Evolutionary conservation across 2,888 invertebrate genomes (phyloP).

Genomic region (Melikaiella ostensackeni): DNA sequence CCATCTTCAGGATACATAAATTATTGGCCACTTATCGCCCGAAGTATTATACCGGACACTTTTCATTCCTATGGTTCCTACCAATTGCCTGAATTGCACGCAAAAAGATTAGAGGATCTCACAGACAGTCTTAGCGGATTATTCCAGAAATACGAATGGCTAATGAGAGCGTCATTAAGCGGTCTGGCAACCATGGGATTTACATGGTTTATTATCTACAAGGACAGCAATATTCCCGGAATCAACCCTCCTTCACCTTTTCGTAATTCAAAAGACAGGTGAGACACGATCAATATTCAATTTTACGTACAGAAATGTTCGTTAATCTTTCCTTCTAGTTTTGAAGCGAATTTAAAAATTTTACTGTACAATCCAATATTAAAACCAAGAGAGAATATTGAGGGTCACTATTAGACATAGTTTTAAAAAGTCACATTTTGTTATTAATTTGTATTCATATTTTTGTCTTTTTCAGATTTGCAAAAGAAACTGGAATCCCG

Average conservation of each 20-base stretch:
- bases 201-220: conserved; percentile 81
- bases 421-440: too few relatives aligned
- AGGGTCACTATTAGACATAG: too few relatives aligned
- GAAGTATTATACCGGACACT: not conserved
- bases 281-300: conserved; percentile 38
- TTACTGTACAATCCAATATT: too few relatives aligned
- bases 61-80: not conserved
- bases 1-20: conserved; percentile 26
- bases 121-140: conserved; percentile 22
- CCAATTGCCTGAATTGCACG: not conserved
- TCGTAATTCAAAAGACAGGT: conserved; percentile 79
- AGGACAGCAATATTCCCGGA: conserved; percentile 82
- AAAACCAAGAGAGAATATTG: too few relatives aligned
- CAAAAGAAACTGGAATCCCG: conserved; percentile 11
- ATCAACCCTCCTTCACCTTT: conserved; percentile 81
- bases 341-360: too few relatives aligned
- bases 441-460: not conserved
- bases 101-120: not conserved
- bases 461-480: not conserved
- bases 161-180: conserved; percentile 68
- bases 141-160: conserved; percentile 59
- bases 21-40: not conserved
- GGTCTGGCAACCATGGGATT: conserved; percentile 79
- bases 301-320: not conserved
- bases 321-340: too few relatives aligned